Base-by-base conservation (phyloP, 2,888 invertebrate genomes). In the Ligdia adustata region DNA sequence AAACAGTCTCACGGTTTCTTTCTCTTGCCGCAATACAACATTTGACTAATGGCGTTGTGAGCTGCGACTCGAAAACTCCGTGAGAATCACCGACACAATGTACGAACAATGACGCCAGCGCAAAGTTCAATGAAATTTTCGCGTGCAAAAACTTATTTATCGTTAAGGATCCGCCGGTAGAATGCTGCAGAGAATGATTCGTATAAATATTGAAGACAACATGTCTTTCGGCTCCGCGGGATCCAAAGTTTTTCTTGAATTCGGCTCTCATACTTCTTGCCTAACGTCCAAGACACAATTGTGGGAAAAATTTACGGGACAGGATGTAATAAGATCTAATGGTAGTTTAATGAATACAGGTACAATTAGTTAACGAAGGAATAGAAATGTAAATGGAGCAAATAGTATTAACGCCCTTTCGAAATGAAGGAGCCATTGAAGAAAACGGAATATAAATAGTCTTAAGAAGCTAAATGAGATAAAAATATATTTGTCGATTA, bases 1-100 rank as follows among this genome's bases (percentile, higher is more conserved):
- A 84, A 85, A 70, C 61, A 57, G 61, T 76, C 73, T 65, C 73
- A 75, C 72, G 64, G 65, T 73, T 82, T 78, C 75, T 80, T 82
- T 77, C 63, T 66, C 54, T 72, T 66, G 72, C 62, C 62, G 65
- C 69, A 66, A 72, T 65, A 68, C 64, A 69, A 56, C 63, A 67
- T 63, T 78, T 76, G 67, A 78, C 61, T 75, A 75, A 79, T 75
- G 62, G 62, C 61, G 60, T 62, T 59, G 58, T 62, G 50, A 57
- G 52, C 7, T n/a, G n/a, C 7, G 22, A 22, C 22, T 46, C 61
- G 54, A 68, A 76, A 77, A 71, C 68, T 54, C 57, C 68, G 75
- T 79, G 77, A 71, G 79, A 81, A 76, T 60, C 53, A 62, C 65
- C 60, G 62, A 66, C 61, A 47, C 42, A 42, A 42, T 41, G 32